Evolutionary conservation across 2,797 vertebrate genomes (phyloP).

Genomic region (Cephalopachus bancanus): DNA sequence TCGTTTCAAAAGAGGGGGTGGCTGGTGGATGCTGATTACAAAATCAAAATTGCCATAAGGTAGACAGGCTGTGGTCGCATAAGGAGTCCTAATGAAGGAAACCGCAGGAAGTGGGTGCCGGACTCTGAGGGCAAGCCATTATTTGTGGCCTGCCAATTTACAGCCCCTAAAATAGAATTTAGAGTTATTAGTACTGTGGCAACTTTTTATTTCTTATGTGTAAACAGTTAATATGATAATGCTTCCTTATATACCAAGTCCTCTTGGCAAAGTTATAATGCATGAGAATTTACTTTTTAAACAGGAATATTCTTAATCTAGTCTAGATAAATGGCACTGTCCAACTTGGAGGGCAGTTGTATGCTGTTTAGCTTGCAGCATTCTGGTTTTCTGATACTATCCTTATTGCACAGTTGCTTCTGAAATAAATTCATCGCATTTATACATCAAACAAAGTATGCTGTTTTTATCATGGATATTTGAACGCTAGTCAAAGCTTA

Average conservation of each 20-base stretch:
- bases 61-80: neutral
- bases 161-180: neutral
- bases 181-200: neutral
- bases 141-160: neutral
- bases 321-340: neutral
- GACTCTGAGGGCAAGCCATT: too few relatives aligned
- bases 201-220: neutral
- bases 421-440: constrained; percentile 9
- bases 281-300: neutral
- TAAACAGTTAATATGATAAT: neutral
- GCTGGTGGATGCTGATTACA: neutral
- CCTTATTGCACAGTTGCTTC: neutral
- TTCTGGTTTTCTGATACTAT: neutral
- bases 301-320: constrained; percentile 2
- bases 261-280: neutral
- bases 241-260: neutral
- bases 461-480: neutral
- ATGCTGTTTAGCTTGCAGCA: neutral
- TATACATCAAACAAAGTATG: neutral
- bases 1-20: neutral
- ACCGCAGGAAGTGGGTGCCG: neutral
- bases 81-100: neutral
- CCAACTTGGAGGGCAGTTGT: neutral
- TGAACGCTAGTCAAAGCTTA: neutral
- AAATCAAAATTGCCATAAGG: neutral